phyloP scores from a whole-genome alignment of 2,113 vertebrate genomes.

The Thalassarche chlororhynchos region DNA sequence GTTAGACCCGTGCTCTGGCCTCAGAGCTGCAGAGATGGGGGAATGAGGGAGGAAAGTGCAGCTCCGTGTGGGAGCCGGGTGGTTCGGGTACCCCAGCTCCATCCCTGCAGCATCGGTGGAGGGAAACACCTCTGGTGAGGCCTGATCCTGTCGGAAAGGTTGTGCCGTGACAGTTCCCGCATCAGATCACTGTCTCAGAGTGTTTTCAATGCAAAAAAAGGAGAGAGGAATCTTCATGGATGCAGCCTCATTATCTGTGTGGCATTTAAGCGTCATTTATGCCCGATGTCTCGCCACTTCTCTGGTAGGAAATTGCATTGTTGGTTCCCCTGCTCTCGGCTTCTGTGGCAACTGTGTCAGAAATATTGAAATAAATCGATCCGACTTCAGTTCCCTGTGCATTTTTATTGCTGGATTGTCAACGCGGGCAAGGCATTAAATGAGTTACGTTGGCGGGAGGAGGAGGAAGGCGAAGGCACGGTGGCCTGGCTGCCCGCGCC shows the following conservation, averaged over 20 bases:
- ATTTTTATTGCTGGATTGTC: slow-evolving; percentile 54
- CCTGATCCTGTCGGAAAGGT: background rate
- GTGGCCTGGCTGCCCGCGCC: background rate
- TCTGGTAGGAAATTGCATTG: background rate
- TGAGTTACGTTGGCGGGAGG: background rate
- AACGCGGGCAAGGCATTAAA: background rate
- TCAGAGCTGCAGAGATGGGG: background rate
- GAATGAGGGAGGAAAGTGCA: background rate
- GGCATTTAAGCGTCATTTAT: slow-evolving; percentile 67
- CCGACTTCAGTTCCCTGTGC: background rate
- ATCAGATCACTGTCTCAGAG: background rate
- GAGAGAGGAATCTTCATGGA: background rate
- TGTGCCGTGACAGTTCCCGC: background rate
- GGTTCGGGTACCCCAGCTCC: too few species aligned
- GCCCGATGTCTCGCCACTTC: background rate
- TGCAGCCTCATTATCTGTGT: slow-evolving; percentile 35
- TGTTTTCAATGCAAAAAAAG: background rate
- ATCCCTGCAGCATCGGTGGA: too few species aligned
- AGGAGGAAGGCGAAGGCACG: background rate
- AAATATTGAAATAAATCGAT: slow-evolving; percentile 58
- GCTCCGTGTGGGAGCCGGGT: background rate
- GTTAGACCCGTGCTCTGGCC: background rate
- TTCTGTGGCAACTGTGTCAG: background rate
- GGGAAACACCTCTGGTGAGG: background rate
- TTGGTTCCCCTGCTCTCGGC: background rate